Evolutionary conservation across 2,797 vertebrate species (phyloP), one percentile per base, ranked within the genome.

Genomic region (Setipinna tenuifilis): DNA sequence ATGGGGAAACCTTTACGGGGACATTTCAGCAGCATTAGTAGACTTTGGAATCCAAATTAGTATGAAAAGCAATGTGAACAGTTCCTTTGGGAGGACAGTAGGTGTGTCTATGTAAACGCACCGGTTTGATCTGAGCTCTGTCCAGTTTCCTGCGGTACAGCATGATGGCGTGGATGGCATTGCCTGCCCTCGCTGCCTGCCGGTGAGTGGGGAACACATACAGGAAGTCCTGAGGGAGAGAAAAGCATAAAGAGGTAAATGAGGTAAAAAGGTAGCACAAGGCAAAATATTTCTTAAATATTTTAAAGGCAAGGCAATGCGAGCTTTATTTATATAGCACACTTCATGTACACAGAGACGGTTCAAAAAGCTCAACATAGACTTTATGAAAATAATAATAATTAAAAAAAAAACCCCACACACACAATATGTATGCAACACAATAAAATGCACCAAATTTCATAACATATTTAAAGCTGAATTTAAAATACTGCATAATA

Each of bases 71-170:
- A 35, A 35, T 4, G 16, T 6, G 23, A 31, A 71, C 65, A 31
- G 2, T 35, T 71, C 28, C 31, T 4, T 17, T 6, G 17, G 1
- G 58, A 59, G 58, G 17, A 59, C 58, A 59, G 17, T 59, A 59
- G 17, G 58, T 21, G 19, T 5, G 5, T 19, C 3, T 59, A 59
- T 19, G 50, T 7, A 5, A 19, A 94, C 96, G 59, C 93, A 99
- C 98, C 46, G 98, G 98, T 86, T 97, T 97, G 89, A 99, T 95
- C 91, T 99, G 97, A 71, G 98, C 97, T 84, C 98, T 93, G 94
- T 99, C 98, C 90, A 99, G 94, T 90, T 96, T 97, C 86, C 97
- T 97, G 82, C 98, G 95, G 91, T 99, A 99, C 2, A 98, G 94
- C 93, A 99, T 96, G 89, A 97, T 95, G 61, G 98, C 92, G 58